phyloP scores from a whole-genome alignment of 2,797 vertebrate species.

The Parauchenoglanis ngamensis region DNA sequence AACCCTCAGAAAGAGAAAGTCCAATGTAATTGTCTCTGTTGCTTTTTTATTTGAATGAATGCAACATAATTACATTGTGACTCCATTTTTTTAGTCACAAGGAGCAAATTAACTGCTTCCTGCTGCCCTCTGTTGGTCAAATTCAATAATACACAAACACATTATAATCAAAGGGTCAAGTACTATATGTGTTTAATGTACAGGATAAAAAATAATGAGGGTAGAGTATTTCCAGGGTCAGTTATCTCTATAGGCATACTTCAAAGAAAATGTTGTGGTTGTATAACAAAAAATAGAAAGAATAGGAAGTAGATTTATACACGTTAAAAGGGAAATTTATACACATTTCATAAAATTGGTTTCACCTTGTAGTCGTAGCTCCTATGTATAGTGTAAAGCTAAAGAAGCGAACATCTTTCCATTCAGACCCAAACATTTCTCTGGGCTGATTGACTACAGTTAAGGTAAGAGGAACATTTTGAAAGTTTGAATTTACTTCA shows the following conservation, averaged over 20 bases:
- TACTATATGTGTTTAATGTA: neutral
- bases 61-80: neutral
- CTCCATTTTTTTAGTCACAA: neutral
- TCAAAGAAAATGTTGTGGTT: neutral
- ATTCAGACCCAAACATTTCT: neutral
- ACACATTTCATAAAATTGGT: neutral
- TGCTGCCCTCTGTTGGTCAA: slow-evolving; percentile 68
- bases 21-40: too few species aligned
- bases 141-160: neutral
- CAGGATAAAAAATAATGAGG: neutral
- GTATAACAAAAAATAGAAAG: neutral
- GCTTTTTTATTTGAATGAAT: neutral
- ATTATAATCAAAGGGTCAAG: neutral
- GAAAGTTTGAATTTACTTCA: too few species aligned
- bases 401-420: neutral
- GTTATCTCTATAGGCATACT: neutral
- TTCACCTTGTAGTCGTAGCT: neutral
- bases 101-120: slow-evolving; percentile 44
- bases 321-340: neutral
- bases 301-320: neutral
- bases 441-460: neutral
- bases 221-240: neutral
- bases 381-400: neutral
- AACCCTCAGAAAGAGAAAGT: neutral
- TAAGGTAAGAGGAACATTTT: neutral